Evolutionary conservation across 2,113 vertebrate genomes (phyloP).

Genomic region (Stigmatopora argus): DNA sequence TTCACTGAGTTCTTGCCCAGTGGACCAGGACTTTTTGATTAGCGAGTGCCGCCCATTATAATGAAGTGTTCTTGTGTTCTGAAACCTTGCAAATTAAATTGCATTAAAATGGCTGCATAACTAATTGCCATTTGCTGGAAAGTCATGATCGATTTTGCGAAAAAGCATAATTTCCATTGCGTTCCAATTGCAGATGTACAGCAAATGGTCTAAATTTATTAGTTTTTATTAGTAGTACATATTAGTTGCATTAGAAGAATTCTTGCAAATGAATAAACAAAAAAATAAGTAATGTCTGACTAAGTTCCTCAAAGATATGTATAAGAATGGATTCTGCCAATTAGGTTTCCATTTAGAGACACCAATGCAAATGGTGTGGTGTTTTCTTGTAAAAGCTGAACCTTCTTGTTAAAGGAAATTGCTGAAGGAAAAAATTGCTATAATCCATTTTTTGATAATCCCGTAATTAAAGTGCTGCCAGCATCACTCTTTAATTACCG

Average conservation of each 20-base stretch:
- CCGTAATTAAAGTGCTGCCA: conserved; percentile 18
- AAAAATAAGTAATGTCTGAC: no score
- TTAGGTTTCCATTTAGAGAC: neutral
- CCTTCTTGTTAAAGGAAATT: neutral
- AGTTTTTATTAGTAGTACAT: no score
- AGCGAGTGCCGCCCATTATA: neutral
- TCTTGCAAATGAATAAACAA: no score
- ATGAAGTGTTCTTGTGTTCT: neutral
- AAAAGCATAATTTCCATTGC: neutral
- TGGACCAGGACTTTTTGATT: neutral
- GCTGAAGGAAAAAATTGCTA: conserved; percentile 2
- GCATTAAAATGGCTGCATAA: neutral
- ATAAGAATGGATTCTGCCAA: neutral
- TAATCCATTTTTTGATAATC: conserved; percentile 33
- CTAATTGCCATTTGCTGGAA: neutral
- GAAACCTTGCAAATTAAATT: neutral
- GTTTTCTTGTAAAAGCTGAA: neutral
- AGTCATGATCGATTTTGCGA: neutral
- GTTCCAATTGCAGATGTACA: no score
- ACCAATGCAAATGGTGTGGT: neutral
- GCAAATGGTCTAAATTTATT: no score
- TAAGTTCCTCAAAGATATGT: no score
- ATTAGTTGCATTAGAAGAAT: no score
- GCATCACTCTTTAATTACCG: conserved; percentile 13
- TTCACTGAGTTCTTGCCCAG: neutral